Conservation (phyloP, 92 coral and sea anemone genomes). For the Siderastrea radians region DNA sequence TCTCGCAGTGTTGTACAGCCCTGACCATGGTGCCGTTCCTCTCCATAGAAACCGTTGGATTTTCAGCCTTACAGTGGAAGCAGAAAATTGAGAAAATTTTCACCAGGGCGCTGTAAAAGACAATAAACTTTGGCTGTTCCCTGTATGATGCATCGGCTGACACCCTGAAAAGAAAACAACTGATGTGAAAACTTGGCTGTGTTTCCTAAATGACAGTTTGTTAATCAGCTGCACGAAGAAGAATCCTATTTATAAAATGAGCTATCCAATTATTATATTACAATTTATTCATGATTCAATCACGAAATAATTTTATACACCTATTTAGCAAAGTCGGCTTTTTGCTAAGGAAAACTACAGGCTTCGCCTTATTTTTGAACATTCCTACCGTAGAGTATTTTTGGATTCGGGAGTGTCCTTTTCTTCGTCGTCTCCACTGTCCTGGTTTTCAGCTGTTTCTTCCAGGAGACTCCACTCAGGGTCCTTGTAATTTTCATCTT, state of each 20-base stretch:
- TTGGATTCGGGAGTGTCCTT: not conserved
- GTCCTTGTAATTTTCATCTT: not conserved
- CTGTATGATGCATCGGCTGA: not conserved
- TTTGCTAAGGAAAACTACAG: not conserved
- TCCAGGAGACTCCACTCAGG: not conserved
- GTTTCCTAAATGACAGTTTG: not conserved
- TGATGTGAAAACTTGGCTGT: too few relatives aligned
- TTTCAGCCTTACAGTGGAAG: constrained; percentile 1
- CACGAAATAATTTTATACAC: too few relatives aligned
- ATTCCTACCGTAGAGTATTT: not conserved
- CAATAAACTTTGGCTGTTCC: not conserved
- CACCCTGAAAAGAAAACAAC: not conserved
- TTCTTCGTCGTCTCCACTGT: not conserved
- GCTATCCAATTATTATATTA: too few relatives aligned
- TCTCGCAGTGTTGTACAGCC: not conserved
- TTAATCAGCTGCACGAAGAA: too few relatives aligned
- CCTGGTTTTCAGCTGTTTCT: not conserved
- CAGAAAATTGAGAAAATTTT: not conserved
- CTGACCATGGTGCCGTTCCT: constrained; percentile 4
- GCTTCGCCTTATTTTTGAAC: too few relatives aligned
- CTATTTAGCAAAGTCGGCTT: too few relatives aligned
- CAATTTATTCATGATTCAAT: too few relatives aligned
- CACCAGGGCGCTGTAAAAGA: not conserved
- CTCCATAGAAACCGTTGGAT: not conserved
- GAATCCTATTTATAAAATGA: too few relatives aligned